Evolutionary conservation across 2,113 vertebrate genomes (phyloP).

Genomic region (Capreolus pygargus): DNA sequence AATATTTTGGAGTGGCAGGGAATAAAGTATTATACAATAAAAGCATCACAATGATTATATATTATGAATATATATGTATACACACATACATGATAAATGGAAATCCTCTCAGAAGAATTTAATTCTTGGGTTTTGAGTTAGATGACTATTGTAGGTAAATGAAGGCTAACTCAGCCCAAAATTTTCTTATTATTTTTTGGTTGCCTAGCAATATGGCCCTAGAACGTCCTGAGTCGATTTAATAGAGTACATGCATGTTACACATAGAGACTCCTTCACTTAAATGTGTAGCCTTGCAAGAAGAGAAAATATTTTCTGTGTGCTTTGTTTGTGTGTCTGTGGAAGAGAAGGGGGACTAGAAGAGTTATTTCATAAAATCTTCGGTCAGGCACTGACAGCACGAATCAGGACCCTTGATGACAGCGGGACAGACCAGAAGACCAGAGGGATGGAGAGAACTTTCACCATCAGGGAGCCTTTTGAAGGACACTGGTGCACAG

Average conservation of each 20-base stretch:
- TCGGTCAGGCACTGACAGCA: not conserved
- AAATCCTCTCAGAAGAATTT: not conserved
- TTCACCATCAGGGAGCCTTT: not conserved
- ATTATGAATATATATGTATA: not conserved
- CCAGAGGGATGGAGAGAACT: not conserved
- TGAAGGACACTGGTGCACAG: not conserved
- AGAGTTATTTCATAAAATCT: not conserved
- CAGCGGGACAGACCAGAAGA: not conserved
- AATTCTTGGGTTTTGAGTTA: not conserved
- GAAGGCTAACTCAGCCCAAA: not conserved
- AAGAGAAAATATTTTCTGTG: not conserved
- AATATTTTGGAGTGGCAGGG: not conserved
- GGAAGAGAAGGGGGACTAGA: not conserved
- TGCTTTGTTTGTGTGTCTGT: not conserved
- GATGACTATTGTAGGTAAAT: not conserved
- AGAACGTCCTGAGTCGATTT: not conserved
- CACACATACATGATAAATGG: not conserved
- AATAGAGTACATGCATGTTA: not conserved
- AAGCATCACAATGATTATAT: not conserved
- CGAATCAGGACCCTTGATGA: not conserved
- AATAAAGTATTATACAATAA: not conserved
- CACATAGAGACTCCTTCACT: not conserved
- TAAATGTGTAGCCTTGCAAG: not conserved
- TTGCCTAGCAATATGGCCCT: not conserved
- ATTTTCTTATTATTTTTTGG: not conserved